These are phyloP conservation scores for Hoplodrina ambigua DNA, from an alignment of 2,888 invertebrate genomes.

Conservation along the genomic window DNA sequence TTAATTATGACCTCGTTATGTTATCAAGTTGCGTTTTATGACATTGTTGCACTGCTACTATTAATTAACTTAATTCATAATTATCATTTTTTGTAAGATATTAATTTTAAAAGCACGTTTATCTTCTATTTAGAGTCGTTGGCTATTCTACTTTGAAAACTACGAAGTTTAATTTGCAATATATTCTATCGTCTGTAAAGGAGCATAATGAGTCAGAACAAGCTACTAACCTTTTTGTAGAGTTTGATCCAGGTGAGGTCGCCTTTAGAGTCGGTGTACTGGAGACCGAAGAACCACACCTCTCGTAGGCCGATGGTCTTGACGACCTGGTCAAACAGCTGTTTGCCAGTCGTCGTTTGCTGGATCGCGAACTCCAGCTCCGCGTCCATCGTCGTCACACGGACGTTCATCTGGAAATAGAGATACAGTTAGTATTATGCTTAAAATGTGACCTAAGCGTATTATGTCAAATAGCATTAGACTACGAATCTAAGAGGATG, in stretches of 20 bases:
- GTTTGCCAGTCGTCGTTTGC: constrained; percentile 99
- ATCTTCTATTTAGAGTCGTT: too few species aligned
- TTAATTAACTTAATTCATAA: not conserved
- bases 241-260: constrained; percentile 99
- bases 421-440: constrained; percentile 12
- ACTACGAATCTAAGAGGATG: not conserved
- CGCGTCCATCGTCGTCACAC: constrained; percentile 99
- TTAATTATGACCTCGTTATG: constrained; percentile 29
- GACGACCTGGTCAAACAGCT: constrained; percentile 99
- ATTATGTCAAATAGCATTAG: not conserved
- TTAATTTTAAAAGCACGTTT: too few species aligned
- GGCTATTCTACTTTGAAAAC: constrained; percentile 2
- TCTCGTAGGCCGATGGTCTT: constrained; percentile 99
- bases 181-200: not conserved
- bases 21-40: constrained; percentile 17
- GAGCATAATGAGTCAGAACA: constrained; percentile 2
- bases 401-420: constrained; percentile 97
- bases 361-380: constrained; percentile 99
- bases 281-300: constrained; percentile 99
- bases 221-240: constrained; percentile 97
- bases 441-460: not conserved
- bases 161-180: not conserved
- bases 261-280: constrained; percentile 99
- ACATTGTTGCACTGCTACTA: constrained; percentile 15
- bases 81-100: too few species aligned